Conservation (phyloP, 2,888 invertebrate genomes). For the Sympetrum striolatum region DNA sequence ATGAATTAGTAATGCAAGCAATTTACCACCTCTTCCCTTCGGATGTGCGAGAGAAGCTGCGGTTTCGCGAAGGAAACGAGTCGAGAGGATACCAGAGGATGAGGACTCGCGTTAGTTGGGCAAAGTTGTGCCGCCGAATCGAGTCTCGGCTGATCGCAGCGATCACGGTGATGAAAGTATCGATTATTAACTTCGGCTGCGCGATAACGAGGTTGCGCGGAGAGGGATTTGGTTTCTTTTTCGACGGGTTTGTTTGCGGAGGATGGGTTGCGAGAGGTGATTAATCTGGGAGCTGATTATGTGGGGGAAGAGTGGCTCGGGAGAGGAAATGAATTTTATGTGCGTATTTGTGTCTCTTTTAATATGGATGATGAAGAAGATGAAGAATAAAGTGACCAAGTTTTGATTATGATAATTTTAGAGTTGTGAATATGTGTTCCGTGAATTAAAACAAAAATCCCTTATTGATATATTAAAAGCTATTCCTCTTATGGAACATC, state of each 20-base stretch:
- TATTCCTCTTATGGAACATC: too few relatives aligned
- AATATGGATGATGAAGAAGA: not conserved
- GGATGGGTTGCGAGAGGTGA: not conserved
- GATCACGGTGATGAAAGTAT: constrained; percentile 13
- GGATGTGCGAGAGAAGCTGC: not conserved
- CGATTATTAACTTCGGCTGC: constrained; percentile 27
- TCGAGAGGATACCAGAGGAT: constrained; percentile 5
- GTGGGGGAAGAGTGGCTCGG: not conserved
- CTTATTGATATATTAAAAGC: too few relatives aligned
- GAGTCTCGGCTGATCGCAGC: not conserved
- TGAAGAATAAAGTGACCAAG: not conserved
- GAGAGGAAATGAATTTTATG: not conserved
- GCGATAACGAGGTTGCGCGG: not conserved
- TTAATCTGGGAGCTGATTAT: too few relatives aligned
- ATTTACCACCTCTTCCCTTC: constrained; percentile 22
- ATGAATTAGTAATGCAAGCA: constrained; percentile 43
- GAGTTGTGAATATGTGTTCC: too few relatives aligned
- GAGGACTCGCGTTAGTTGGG: constrained; percentile 18
- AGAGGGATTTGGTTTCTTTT: not conserved
- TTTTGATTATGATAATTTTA: too few relatives aligned
- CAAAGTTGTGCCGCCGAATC: constrained; percentile 24
- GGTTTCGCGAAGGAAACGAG: not conserved
- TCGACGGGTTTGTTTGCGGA: not conserved
- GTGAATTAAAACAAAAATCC: too few relatives aligned
- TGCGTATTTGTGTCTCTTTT: not conserved